phyloP scores from a whole-genome alignment of 2,797 vertebrate genomes.

The Syngnathus acus region DNA sequence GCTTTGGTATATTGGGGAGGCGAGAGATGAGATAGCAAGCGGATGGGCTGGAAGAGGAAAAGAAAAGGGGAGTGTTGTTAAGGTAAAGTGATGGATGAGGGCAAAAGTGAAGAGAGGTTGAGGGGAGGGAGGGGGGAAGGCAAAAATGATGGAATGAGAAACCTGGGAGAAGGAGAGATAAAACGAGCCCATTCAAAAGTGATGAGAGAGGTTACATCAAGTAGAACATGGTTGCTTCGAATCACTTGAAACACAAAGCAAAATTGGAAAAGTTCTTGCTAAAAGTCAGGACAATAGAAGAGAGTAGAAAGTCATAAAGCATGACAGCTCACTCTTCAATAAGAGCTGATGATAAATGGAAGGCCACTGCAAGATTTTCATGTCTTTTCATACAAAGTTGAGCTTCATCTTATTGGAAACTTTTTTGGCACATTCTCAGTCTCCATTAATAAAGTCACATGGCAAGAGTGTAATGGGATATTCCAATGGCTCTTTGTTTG shows the following conservation, averaged over 20 bases:
- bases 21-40: constrained; percentile 29
- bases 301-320: constrained; percentile 3
- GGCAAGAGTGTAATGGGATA: background rate
- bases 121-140: constrained; percentile 11
- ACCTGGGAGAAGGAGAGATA: constrained; percentile 16
- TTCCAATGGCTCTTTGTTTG: background rate
- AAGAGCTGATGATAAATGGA: background rate
- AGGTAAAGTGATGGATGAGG: constrained; percentile 44
- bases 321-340: constrained; percentile 11
- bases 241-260: constrained; percentile 21
- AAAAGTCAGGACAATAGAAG: constrained; percentile 5
- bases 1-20: constrained; percentile 13
- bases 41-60: constrained; percentile 15
- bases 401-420: constrained; percentile 5
- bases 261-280: constrained; percentile 24
- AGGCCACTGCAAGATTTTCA: background rate
- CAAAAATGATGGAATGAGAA: constrained; percentile 12
- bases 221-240: constrained; percentile 18
- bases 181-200: constrained; percentile 26
- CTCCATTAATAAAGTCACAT: background rate
- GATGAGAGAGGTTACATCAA: constrained; percentile 6
- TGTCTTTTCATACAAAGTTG: constrained; percentile 1
- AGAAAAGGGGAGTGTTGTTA: constrained; percentile 27
- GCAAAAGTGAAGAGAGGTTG: constrained; percentile 10
- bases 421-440: background rate